Base-by-base conservation (phyloP, 2,113 vertebrate genomes). In the Leptobrachium ailaonicum region DNA sequence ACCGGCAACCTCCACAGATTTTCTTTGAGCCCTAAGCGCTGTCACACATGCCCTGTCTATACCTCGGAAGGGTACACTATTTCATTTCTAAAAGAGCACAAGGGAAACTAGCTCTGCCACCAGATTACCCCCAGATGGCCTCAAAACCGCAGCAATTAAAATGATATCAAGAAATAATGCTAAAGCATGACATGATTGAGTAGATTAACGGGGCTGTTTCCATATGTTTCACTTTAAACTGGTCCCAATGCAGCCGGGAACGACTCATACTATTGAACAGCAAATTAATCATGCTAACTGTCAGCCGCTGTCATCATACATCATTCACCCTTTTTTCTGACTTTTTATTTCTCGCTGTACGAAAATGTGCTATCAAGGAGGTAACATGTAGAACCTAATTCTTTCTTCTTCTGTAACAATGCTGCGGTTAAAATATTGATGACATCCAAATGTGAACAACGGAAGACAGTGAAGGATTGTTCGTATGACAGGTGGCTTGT, bases 201-300 rank as follows among this genome's bases (percentile, higher is more conserved):
- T 74, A 81, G 72, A 81, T 81, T 75, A 75, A 71, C 43, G 53
- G 41, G 60, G 71, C 72, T 32, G 79, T 75, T 81, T 75, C 79
- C 79, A 81, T 81, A 75, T 81, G 78, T 75, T 66, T 81, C 42
- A 72, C 72, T 75, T 75, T 81, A 74, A 81, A 75, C 71, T 45
- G 72, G 71, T 81, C 79, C 79, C 79, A 50, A 60, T 81, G 79
- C 79, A 81, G 69, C 64, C 64, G 69, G 79, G 71, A 53, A 81
- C 72, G 72, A 81, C 79, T 74, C 72, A 69, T 69, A 41, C 72
- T 64, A 81, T 81, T 75, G 79, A 81, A 69, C 72, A 81, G 71
- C 79, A 75, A 75, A 81, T 81, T 81, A 81, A 81, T 81, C 79
- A 81, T 81, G 79, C 72, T 81, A 81, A 81, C 79, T 81, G 79